Evolutionary conservation across 2,113 vertebrate genomes (phyloP).

Genomic region (Himantopus leucocephalus): DNA sequence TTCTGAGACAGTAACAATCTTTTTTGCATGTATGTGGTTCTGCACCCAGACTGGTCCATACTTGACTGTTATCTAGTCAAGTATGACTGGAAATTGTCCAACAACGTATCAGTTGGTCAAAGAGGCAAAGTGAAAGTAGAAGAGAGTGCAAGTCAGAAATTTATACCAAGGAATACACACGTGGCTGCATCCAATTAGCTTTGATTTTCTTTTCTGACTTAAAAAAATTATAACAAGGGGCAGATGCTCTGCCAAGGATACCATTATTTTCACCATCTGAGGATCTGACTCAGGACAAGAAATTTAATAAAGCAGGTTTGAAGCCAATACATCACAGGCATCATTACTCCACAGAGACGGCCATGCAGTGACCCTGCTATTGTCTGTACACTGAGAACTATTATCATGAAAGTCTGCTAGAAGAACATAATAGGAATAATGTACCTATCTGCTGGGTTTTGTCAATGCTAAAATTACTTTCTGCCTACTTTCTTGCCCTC

Average conservation of each 20-base stretch:
- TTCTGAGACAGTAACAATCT: background rate
- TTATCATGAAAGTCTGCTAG: background rate
- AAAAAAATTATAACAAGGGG: background rate
- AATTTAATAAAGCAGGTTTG: slow-evolving; percentile 8
- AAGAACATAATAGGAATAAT: background rate
- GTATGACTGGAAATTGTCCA: background rate
- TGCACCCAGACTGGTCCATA: background rate
- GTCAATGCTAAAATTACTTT: background rate
- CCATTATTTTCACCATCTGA: background rate
- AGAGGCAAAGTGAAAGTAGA: background rate
- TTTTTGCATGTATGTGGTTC: rapidly evolving
- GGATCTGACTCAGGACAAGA: background rate
- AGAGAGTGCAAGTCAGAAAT: background rate
- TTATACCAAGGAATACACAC: background rate
- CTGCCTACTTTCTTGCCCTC: background rate
- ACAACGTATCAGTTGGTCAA: background rate
- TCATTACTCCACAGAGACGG: background rate
- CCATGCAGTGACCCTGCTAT: background rate
- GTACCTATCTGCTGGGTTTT: background rate
- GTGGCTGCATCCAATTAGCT: background rate
- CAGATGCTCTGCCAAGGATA: background rate
- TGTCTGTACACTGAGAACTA: background rate
- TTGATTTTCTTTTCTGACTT: background rate
- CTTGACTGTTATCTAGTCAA: background rate
- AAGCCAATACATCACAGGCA: background rate